A percentile compares a stretch with the other conserved stretches of the same genome.
phyloP scores from a whole-genome alignment of 2,888 invertebrate species.

The Pristionchus exspectatus region DNA sequence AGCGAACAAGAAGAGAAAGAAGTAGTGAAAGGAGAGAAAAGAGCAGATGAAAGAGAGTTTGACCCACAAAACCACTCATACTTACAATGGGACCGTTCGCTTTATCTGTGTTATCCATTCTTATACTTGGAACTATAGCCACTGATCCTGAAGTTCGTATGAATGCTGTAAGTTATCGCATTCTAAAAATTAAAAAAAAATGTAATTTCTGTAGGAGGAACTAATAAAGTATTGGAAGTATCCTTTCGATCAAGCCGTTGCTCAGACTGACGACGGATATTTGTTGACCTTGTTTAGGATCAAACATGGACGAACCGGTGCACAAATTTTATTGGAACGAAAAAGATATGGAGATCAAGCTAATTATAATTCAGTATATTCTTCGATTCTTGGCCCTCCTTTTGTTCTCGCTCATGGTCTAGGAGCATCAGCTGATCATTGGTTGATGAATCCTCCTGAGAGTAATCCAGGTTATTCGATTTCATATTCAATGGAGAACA shows the following conservation, averaged over 20 bases:
- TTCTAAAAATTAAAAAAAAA: not conserved
- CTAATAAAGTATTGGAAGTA: slow-evolving; percentile 38
- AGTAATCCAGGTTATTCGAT: not conserved
- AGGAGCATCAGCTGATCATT: slow-evolving; percentile 42
- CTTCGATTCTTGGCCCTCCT: not conserved
- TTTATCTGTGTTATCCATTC: not conserved
- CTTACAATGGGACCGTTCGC: no score
- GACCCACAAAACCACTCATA: no score
- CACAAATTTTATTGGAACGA: not conserved
- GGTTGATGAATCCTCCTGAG: slow-evolving; percentile 23
- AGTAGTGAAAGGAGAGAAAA: no score
- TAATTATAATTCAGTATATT: not conserved
- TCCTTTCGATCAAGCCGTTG: not conserved
- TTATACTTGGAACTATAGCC: not conserved
- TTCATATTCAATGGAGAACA: no score
- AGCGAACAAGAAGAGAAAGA: no score
- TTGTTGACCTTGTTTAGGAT: not conserved
- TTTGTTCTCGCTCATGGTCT: slow-evolving; percentile 46
- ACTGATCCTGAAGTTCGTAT: not conserved
- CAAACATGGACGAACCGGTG: not conserved
- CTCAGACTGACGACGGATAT: slow-evolving; percentile 13
- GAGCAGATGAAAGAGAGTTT: no score
- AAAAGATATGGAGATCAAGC: not conserved
- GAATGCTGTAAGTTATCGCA: not conserved
- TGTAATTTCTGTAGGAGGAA: not conserved